Base-by-base conservation (phyloP, 2,797 vertebrate genomes). In the Oryzias dopingdopingensis region DNA sequence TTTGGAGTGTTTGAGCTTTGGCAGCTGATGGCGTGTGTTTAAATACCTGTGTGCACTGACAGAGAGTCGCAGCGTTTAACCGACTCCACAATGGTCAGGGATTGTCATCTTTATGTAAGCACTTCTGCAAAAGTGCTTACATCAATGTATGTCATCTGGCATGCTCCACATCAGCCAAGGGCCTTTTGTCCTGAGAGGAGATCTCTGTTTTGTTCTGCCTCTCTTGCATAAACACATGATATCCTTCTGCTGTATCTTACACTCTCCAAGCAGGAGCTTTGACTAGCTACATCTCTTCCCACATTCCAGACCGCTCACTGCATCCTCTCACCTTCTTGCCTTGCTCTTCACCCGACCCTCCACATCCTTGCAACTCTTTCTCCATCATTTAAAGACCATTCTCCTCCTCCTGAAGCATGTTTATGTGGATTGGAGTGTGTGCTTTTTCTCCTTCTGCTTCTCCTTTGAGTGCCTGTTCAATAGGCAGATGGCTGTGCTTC, bases 381-480 rank as follows among this genome's bases (percentile, higher is more conserved):
- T 66, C 51, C 62, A 65, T 57, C 74, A 56, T 82, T 77, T 54
- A 64, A 75, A 80, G 74, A 80, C 60, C 67, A 72, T 72, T 84
- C 71, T 83, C 66, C 63, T 77, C 46, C 50, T n/a, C 69, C 65
- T 70, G 47, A 72, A 79, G 74, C 84, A 41, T 90, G 90, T 91
- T 91, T 90, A 91, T 79, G 86, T 62, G 82, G 77, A 69, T 62
- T 53, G 48, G 81, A 81, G 84, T 74, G 80, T 84, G 86, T 86
- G 76, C 74, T 82, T 81, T 81, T 81, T 86, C 83, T 87, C 83
- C 68, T 62, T 70, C 78, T 83, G 80, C 72, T 66, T 77, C 75
- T 76, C 62, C 48, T 79, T 80, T 60, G 68, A 85, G 85, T 77
- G 83, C 67, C 80, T 76, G 79, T 81, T 85, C 85, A 76, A 85